These are phyloP conservation scores for Archegozetes longisetosus DNA, from an alignment of 1,140 invertebrate species.

Conservation along the genomic window DNA sequence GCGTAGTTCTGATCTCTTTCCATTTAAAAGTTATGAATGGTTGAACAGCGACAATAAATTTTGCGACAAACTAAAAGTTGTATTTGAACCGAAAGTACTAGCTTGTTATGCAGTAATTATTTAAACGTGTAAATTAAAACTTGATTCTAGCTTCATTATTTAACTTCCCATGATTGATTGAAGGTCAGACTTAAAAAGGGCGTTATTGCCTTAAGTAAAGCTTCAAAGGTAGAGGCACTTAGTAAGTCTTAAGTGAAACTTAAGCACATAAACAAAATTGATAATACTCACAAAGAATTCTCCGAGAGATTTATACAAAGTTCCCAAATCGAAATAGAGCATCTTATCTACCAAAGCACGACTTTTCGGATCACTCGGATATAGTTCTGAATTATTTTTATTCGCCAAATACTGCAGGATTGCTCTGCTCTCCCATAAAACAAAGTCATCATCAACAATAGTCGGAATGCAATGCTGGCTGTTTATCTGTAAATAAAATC, in stretches of 20 bases:
- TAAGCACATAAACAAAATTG: not conserved
- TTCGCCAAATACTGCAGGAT: slow-evolving; percentile 19
- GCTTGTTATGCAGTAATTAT: no score
- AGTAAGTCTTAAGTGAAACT: no score
- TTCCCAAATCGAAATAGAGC: slow-evolving; percentile 50
- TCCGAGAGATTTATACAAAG: slow-evolving; percentile 15
- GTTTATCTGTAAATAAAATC: slow-evolving; percentile 16
- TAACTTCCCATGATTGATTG: slow-evolving; percentile 16
- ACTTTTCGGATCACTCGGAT: slow-evolving; percentile 47
- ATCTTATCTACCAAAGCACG: slow-evolving; percentile 52
- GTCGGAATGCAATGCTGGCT: slow-evolving; percentile 20
- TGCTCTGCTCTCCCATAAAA: slow-evolving; percentile 20
- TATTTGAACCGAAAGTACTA: no score
- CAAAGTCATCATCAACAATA: slow-evolving; percentile 18
- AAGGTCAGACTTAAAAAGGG: not conserved
- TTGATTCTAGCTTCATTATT: no score
- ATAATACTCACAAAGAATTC: slow-evolving; percentile 13
- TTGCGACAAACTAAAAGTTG: no score
- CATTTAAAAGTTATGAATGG: no score
- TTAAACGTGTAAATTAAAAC: no score
- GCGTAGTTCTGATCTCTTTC: no score
- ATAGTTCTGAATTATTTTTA: slow-evolving; percentile 44
- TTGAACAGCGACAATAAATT: no score
- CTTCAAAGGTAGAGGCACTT: no score
- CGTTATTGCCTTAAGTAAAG: no score